Conservation (phyloP, 1,140 invertebrate species). For the Elymnias hypermnestra region DNA sequence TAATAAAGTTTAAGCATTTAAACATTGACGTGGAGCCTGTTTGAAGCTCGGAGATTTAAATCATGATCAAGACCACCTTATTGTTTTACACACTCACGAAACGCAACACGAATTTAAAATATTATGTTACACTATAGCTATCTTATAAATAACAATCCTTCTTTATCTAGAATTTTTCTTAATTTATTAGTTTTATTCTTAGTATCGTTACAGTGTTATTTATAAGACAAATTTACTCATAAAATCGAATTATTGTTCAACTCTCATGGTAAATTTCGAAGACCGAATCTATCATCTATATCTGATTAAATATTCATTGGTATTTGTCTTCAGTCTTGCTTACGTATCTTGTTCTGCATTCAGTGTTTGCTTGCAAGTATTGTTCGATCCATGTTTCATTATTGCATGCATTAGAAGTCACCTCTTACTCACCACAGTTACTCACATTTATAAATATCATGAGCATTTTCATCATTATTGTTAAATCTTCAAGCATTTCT, state of each 20-base stretch:
- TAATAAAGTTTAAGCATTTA: conserved; percentile 44
- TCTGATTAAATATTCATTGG: no score
- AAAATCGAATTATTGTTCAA: no score
- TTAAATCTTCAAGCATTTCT: conserved; percentile 69
- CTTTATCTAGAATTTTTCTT: neutral
- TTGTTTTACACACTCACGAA: no score
- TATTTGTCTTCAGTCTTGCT: conserved; percentile 3
- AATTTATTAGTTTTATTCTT: no score
- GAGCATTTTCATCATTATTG: conserved; percentile 46
- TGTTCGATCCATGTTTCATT: conserved; percentile 37
- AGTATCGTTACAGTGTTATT: neutral
- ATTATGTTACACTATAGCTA: conserved; percentile 36
- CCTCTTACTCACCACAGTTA: conserved; percentile 55
- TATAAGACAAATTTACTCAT: no score
- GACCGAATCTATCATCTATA: no score
- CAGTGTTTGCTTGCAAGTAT: conserved; percentile 48
- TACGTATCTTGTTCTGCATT: conserved; percentile 12
- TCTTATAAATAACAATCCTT: neutral
- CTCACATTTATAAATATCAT: conserved; percentile 51
- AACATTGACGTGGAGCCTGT: conserved; percentile 46
- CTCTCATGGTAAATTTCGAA: no score
- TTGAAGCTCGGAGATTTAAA: conserved; percentile 57
- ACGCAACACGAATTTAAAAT: no score
- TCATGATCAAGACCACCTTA: conserved; percentile 42
- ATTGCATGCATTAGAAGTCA: conserved; percentile 62